These are phyloP conservation scores for Manis crassicaudata DNA, from an alignment of 2,797 vertebrate genomes.

Conservation along the genomic window DNA sequence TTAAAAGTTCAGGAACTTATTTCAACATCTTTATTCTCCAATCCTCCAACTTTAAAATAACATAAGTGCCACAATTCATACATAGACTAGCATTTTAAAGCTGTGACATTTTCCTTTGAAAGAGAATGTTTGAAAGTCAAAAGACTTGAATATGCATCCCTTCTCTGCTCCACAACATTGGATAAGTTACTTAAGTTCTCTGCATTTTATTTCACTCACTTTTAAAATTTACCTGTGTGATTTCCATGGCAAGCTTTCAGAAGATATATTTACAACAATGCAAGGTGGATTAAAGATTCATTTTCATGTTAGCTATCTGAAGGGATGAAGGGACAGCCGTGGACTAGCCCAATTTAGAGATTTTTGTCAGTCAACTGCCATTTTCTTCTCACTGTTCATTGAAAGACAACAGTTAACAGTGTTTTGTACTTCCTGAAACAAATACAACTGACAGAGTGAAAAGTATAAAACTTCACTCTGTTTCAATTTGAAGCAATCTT, in stretches of 20 bases:
- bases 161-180: not conserved
- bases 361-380: not conserved
- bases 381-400: not conserved
- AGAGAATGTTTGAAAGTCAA: not conserved
- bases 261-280: not conserved
- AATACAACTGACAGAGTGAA: conserved; percentile 2
- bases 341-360: not conserved
- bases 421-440: not conserved
- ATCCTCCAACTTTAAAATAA: not conserved
- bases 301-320: not conserved
- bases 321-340: not conserved
- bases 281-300: not conserved
- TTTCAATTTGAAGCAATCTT: not conserved
- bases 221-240: not conserved
- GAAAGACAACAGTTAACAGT: not conserved
- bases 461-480: not conserved
- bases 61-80: not conserved
- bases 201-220: not conserved
- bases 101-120: not conserved
- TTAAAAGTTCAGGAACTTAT: not conserved
- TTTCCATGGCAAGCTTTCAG: not conserved
- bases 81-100: not conserved
- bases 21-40: not conserved
- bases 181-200: not conserved
- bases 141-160: not conserved